These are phyloP conservation scores for Chalcosyrphus nemorum DNA, from an alignment of 2,888 invertebrate species.

Conservation along the genomic window DNA sequence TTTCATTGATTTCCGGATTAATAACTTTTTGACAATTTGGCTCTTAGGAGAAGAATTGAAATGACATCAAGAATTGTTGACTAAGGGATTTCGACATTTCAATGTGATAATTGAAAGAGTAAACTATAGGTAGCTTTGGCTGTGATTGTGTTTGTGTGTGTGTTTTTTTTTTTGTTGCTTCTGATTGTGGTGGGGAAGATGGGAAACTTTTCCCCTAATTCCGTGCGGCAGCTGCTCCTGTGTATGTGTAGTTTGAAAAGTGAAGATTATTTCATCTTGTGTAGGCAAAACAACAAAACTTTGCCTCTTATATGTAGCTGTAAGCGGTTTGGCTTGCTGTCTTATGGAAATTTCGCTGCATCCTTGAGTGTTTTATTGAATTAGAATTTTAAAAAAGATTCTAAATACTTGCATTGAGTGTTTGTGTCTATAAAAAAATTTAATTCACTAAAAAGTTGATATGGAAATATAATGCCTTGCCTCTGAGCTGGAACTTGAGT, in stretches of 20 bases:
- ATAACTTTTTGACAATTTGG: conserved; percentile 15
- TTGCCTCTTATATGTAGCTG: not conserved
- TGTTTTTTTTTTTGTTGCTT: too few species aligned
- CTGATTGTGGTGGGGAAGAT: not conserved
- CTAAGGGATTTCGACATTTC: not conserved
- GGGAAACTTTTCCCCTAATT: not conserved
- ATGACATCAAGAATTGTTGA: not conserved
- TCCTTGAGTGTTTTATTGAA: too few species aligned
- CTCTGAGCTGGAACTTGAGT: too few species aligned
- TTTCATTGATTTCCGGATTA: conserved; percentile 15
- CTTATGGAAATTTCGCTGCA: too few species aligned
- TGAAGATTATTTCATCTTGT: not conserved
- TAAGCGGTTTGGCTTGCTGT: not conserved
- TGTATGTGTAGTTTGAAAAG: not conserved
- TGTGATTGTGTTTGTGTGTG: too few species aligned
- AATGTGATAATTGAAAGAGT: not conserved
- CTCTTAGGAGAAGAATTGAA: not conserved
- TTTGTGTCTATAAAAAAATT: too few species aligned
- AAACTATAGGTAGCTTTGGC: not conserved
- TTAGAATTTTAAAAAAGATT: too few species aligned
- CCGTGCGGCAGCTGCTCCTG: not conserved
- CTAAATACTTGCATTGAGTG: too few species aligned
- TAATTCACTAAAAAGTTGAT: too few species aligned
- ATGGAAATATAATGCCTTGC: too few species aligned
- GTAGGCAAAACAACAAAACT: not conserved